Base-by-base conservation (phyloP, 2,797 vertebrate genomes). In the Paramormyrops hopkinsi region DNA sequence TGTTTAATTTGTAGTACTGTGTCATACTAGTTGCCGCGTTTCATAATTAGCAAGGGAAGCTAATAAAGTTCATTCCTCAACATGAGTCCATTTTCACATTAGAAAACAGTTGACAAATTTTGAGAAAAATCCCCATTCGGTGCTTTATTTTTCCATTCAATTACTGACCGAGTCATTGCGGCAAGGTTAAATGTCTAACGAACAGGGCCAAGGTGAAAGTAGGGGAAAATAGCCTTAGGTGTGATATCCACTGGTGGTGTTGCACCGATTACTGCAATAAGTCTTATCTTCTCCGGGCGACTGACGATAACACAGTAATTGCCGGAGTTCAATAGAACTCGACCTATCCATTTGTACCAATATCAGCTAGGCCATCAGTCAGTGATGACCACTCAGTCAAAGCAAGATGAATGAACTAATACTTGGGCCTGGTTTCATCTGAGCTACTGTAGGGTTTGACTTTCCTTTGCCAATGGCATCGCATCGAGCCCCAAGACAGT, bases 401-500 rank as follows among this genome's bases (percentile, higher is more conserved):
- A 90, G 54, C 46, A 88, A 90, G 89, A 90, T 79, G 51, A 86
- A 90, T 90, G 51, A 11, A 56, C 44, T 86, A 88, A 90, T 82
- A 62, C 69, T 2, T 33, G 44, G 29, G 33, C 48, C 50, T n/a
- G 46, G 17, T 44, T 89, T 87, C 73, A 53, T 82, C 17, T 7
- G n/a, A 44, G 48, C 33, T 86, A 22, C 25, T 41, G 33, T 19
- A 33, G 33, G n/a, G 76, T 79, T 82, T 56, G 48, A 88, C 89
- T 83, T 59, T 88, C 37, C 86, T 48, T 25, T 48, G 69, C 41
- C n/a, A 69, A 88, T 62, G 12, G 19, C 9, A 14, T 88, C 25
- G 19, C 51, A 29, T 41, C 5, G n/a, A 89, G 29, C 83, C 50
- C 7, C 2, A 48, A 83, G 46, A 54, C 51, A 46, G 50, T 37